A percentile compares a stretch with the other conserved stretches of the same genome.
phyloP scores from a whole-genome alignment of 2,888 invertebrate genomes.

The Rugalucina vietnamica region DNA sequence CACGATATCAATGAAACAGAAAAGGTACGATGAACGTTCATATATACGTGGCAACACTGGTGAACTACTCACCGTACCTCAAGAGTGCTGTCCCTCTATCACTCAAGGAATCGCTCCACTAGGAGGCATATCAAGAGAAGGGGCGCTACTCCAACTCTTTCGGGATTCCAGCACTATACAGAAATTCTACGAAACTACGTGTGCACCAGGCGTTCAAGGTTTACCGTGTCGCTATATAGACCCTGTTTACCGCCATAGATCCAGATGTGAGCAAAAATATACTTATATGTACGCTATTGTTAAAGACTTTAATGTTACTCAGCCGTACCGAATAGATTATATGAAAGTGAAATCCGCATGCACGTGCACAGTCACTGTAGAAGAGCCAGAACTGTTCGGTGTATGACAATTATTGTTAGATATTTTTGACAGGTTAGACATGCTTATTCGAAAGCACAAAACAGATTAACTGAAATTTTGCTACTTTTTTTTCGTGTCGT shows the following conservation, averaged over 20 bases:
- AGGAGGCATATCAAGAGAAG: constrained; percentile 90
- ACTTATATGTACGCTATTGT: constrained; percentile 94
- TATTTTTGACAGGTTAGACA: too few species aligned
- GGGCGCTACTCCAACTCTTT: constrained; percentile 88
- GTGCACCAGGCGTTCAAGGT: constrained; percentile 89
- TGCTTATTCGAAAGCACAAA: too few species aligned
- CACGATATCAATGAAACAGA: not conserved
- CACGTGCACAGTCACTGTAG: constrained; percentile 88
- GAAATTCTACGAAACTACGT: constrained; percentile 91
- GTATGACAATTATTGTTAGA: constrained; percentile 16
- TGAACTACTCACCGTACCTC: not conserved
- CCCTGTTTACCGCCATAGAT: constrained; percentile 88
- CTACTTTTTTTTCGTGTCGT: too few species aligned
- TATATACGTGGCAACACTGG: not conserved
- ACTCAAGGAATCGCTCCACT: constrained; percentile 91
- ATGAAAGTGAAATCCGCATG: constrained; percentile 93
- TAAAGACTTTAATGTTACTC: constrained; percentile 86
- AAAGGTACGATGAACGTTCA: not conserved
- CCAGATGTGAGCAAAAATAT: constrained; percentile 93
- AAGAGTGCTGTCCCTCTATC: constrained; percentile 92
- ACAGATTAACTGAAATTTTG: too few species aligned
- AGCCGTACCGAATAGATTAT: constrained; percentile 91
- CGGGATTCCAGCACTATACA: constrained; percentile 87
- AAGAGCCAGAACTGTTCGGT: constrained; percentile 20
- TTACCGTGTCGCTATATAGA: constrained; percentile 91